Evolutionary conservation across 1,140 invertebrate species (phyloP), one percentile per base, ranked within the genome.

Genomic region (Trachymyrmex septentrionalis): DNA sequence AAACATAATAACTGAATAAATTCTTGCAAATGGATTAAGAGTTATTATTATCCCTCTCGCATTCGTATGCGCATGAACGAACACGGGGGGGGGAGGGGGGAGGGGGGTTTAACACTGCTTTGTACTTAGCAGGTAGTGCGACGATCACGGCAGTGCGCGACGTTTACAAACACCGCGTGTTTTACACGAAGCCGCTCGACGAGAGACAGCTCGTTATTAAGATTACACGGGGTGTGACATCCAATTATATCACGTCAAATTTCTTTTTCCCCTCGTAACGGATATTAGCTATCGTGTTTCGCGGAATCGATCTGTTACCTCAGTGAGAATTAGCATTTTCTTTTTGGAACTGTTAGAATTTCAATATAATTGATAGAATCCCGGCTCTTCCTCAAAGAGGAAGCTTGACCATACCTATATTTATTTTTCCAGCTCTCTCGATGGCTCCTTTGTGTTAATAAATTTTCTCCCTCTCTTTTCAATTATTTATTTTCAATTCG

Each of bases 221-320:
- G 57, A 77, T 76, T 76, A 44, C 34, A 76, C 34, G 73, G 73
- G 73, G 73, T 38, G 73, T 76, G 73, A 76, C 55, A 77, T 38
- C 19, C 75, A 64, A n/a, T 61, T 63, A 63, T 64, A 64, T 19
- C 59, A 48, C 38, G 24, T 5, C 75, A 24, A 27, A 34, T 44
- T 77, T 77, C 57, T 63, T 34, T 61, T 77, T 63, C 21, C 21
- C 21, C 57, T 63, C 24, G 1, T 44, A 61, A 44, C n/a, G 55
- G 27, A 7, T 73, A 57, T 61, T 14, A 38, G 44, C 14, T 44
- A 27, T 48, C 34, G 34, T 24, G n/a, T 66, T 78, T 30, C 59
- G 38, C 38, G 7, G 21, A 64, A 63, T 38, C 21, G n/a, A 61
- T 14, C n/a, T n/a, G 7, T 44, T 63, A 64, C 21, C 14, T 75